Base-by-base conservation (phyloP, 1,140 invertebrate species). In the Anastrepha obliqua region DNA sequence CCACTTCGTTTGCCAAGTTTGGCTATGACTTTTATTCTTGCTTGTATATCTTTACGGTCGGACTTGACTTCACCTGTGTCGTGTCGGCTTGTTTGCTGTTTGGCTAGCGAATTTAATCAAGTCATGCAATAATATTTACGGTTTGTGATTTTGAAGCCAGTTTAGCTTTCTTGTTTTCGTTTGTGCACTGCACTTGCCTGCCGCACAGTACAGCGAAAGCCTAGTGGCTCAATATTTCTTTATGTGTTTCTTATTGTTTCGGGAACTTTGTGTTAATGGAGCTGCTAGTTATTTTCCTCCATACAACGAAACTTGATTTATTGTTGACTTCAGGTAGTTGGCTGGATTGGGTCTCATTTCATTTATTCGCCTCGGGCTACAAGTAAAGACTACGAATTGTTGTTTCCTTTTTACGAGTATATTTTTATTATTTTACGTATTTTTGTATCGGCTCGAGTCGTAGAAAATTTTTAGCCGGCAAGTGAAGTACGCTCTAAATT, bases 121-220 rank as follows among this genome's bases (percentile, higher is more conserved):
- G 91, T 92, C 91, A 91, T 91, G 91, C 91, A 91, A 92, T 91
- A 92, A 91, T 92, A 91, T 92, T 92, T 92, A 92, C 91, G 91
- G 90, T 91, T 88, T 62, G 55, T 86, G 85, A 86, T 86, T 86
- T 86, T 81, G 3, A 29, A 81, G 47, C 47, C 74, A 55, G 55
- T 81, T 81, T 81, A 5, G 74, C 55, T 67, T 13, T 67, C 13
- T 42, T 67, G 8, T 67, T 67, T 74, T 17, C 67, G 15, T 44
- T 74, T 6, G 42, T 74, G 67, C 6, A 74, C 3, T 74, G 67
- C 67, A 17, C 42, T 74, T 44, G 64, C 64, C 64, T 39, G 39
- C n/a, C 39, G 2, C 3, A 3, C n/a, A 9, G 2, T 4, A 3
- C 9, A 13, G 64, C 4, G 64, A 39, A 29, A 1, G 29, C 29